A percentile compares a stretch with the other conserved stretches of the same genome.
Conservation (phyloP, 1,140 invertebrate genomes). For the Lutraria rhynchaena region DNA sequence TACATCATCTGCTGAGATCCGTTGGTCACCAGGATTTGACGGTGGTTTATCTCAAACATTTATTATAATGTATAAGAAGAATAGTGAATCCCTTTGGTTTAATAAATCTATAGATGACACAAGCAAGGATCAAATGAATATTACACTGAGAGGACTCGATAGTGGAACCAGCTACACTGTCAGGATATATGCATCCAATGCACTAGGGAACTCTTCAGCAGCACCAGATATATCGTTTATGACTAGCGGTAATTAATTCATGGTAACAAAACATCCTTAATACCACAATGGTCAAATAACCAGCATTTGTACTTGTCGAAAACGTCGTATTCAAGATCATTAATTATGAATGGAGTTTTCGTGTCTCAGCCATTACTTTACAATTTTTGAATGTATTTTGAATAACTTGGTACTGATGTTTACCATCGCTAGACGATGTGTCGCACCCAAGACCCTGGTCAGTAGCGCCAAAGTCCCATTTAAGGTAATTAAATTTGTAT, state of each 20-base stretch:
- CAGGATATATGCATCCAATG: background rate
- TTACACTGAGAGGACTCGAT: background rate
- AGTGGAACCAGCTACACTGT: background rate
- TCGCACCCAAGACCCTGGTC: too few species aligned
- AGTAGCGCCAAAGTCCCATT: too few species aligned
- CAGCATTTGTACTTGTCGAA: too few species aligned
- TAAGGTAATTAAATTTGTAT: too few species aligned
- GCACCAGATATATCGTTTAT: background rate
- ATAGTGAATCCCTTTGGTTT: background rate
- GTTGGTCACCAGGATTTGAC: background rate
- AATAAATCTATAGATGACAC: background rate
- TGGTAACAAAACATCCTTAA: too few species aligned
- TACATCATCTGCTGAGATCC: background rate
- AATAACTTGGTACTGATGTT: too few species aligned
- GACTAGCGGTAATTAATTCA: background rate
- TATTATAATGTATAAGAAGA: background rate
- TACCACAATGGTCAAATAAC: too few species aligned
- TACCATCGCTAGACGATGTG: too few species aligned
- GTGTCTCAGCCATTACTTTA: too few species aligned
- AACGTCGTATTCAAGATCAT: too few species aligned
- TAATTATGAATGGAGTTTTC: too few species aligned
- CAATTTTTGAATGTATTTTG: too few species aligned
- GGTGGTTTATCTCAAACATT: background rate
- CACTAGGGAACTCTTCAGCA: background rate
- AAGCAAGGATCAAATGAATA: background rate